Conservation (phyloP, 2,888 invertebrate species). For the Netelia fuscicornis region DNA sequence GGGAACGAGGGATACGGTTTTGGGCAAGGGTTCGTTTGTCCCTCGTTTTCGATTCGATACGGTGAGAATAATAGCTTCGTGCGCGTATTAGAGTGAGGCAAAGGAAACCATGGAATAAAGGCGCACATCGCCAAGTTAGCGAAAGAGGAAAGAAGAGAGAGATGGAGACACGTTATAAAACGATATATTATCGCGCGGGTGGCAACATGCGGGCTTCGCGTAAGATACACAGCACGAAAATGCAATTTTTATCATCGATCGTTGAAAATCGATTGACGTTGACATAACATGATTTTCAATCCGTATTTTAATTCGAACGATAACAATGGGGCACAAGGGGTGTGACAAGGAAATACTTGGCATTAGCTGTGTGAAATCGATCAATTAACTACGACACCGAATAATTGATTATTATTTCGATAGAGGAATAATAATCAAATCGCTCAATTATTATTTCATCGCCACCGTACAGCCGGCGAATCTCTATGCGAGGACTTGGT, state of each 20-base stretch:
- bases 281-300: no score
- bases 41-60: conserved; percentile 35
- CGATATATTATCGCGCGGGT: conserved; percentile 42
- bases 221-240: conserved; percentile 9
- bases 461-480: neutral
- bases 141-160: neutral
- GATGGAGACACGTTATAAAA: conserved; percentile 10
- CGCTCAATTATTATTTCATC: neutral
- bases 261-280: no score
- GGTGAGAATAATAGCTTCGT: conserved; percentile 33
- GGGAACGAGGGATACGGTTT: neutral
- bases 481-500: neutral
- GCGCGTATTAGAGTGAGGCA: neutral
- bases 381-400: neutral
- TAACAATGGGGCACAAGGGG: no score
- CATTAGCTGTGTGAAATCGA: no score
- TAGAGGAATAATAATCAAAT: neutral
- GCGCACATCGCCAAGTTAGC: neutral
- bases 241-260: neutral
- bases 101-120: neutral
- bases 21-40: conserved; percentile 11
- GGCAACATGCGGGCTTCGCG: conserved; percentile 29
- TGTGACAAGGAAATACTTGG: no score
- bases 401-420: neutral
- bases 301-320: no score